Conservation (phyloP, 2,797 vertebrate species). For the Momotus momota region DNA sequence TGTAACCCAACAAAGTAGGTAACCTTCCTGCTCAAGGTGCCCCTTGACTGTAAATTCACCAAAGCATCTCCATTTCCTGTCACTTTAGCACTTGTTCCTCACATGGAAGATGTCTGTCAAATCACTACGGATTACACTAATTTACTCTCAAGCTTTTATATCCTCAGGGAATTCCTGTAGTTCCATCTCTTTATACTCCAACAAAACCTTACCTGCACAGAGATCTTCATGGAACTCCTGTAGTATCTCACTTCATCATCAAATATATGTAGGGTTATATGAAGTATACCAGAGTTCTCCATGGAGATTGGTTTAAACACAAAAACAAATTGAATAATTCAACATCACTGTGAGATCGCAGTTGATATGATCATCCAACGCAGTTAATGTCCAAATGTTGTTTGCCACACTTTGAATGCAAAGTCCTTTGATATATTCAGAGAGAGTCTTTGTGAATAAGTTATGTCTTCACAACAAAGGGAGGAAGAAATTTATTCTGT, state of each 20-base stretch:
- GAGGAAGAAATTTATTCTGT: background rate
- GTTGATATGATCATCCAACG: background rate
- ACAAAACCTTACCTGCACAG: background rate
- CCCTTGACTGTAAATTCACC: constrained; percentile 4
- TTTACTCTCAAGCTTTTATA: background rate
- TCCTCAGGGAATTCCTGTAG: background rate
- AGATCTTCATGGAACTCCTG: background rate
- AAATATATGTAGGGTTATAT: background rate
- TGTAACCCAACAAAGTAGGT: constrained; percentile 16
- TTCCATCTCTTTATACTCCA: background rate
- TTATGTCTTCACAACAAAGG: background rate
- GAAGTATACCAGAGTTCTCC: background rate
- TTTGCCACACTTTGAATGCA: background rate
- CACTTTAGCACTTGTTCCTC: background rate
- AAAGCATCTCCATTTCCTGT: background rate
- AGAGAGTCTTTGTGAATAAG: background rate
- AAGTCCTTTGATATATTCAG: background rate
- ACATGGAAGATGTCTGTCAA: background rate
- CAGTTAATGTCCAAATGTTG: background rate
- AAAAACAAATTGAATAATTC: background rate
- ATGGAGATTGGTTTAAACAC: background rate
- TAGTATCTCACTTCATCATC: background rate
- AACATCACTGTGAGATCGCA: background rate
- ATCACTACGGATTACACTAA: constrained; percentile 1
- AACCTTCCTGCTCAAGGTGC: background rate